Percentiles rank a stretch among this genome's conserved stretches.
phyloP scores from a whole-genome alignment of 2,888 invertebrate genomes.

The Gryllus longicercus region DNA sequence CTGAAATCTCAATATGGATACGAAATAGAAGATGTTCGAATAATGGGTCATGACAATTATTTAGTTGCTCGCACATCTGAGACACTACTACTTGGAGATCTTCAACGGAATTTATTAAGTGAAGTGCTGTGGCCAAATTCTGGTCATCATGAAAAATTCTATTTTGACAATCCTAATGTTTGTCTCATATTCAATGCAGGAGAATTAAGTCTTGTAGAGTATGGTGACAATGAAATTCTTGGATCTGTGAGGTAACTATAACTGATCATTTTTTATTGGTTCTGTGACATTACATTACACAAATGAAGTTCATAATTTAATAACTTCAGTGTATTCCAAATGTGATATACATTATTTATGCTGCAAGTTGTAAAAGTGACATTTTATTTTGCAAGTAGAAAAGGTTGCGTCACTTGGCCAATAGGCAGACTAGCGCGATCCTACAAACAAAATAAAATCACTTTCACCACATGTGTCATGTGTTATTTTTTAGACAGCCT shows the following conservation, averaged over 20 bases:
- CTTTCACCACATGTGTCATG: too few species aligned
- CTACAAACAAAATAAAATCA: too few species aligned
- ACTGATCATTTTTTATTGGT: too few species aligned
- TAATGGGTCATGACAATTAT: conserved; percentile 72
- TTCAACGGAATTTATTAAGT: conserved; percentile 76
- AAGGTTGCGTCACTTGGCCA: too few species aligned
- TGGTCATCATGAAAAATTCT: conserved; percentile 83
- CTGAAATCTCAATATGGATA: conserved; percentile 81
- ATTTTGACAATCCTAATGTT: conserved; percentile 91
- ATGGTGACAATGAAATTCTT: conserved; percentile 71
- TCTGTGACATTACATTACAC: too few species aligned
- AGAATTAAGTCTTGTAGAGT: conserved; percentile 91
- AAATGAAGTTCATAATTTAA: too few species aligned
- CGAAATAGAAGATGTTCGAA: conserved; percentile 89
- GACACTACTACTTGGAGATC: conserved; percentile 84
- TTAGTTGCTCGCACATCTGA: conserved; percentile 86
- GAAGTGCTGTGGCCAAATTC: conserved; percentile 68
- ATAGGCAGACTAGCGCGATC: too few species aligned
- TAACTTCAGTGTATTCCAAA: too few species aligned
- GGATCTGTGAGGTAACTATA: conserved; percentile 58
- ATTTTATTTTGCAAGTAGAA: too few species aligned
- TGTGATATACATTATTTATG: too few species aligned
- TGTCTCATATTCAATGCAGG: conserved; percentile 93
- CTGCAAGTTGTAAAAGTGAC: too few species aligned
- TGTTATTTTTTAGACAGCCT: too few species aligned